Percentiles rank a stretch among this genome's conserved stretches.
phyloP scores from a whole-genome alignment of 2,797 vertebrate species.

The Labeo calbasu region DNA sequence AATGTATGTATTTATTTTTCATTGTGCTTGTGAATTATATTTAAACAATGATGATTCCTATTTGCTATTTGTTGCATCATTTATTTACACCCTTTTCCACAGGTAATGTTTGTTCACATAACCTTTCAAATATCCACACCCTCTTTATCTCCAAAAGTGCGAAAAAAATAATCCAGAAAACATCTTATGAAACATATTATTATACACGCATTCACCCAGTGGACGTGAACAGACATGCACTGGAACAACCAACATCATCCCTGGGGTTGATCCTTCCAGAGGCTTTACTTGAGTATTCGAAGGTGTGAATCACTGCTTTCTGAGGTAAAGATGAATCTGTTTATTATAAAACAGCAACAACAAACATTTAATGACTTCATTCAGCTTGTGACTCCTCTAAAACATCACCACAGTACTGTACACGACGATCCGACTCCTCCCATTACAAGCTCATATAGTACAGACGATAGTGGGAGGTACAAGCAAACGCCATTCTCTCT shows the following conservation, averaged over 20 bases:
- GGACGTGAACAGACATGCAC: slow-evolving; percentile 24
- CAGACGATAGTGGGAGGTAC: slow-evolving; percentile 4
- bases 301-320: neutral
- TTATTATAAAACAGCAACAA: neutral
- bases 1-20: too few relatives aligned
- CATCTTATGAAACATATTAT: neutral
- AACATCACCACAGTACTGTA: neutral
- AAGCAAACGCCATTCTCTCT: neutral
- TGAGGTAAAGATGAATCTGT: neutral
- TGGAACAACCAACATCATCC: neutral
- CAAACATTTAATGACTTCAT: neutral
- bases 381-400: neutral
- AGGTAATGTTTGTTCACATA: neutral
- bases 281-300: neutral
- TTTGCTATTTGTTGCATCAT: neutral
- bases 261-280: neutral
- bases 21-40: neutral
- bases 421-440: slow-evolving; percentile 16
- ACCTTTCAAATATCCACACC: neutral
- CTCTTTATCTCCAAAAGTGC: neutral
- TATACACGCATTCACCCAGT: neutral
- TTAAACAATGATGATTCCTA: too few relatives aligned
- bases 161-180: neutral
- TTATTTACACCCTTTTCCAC: neutral
- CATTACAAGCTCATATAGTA: neutral